Base-by-base conservation (phyloP, 1,140 invertebrate species). In the Galleria mellonella region DNA sequence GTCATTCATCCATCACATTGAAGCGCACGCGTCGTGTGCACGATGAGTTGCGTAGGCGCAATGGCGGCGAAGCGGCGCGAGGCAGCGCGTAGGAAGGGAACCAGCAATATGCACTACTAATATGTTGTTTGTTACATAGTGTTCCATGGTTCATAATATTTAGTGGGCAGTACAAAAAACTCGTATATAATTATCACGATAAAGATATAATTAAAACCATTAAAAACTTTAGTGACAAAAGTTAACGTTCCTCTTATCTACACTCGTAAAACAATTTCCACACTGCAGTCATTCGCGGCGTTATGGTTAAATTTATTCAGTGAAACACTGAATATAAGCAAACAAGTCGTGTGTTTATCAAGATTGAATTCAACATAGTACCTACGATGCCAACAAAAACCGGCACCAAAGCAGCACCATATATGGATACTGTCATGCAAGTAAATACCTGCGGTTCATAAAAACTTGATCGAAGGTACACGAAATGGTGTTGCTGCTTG, bases 401-500 rank as follows among this genome's bases (percentile, higher is more conserved):
- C 70, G 38, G 76, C 54, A 59, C 43, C 43, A 51, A 50, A 62
- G 38, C 44, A 41, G 47, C 53, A 29, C 76, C 74, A 62, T 75
- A 50, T 78, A 72, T 37, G 65, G 72, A 35, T 58, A 66, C 57
- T 68, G 60, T 72, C 73, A 66, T 64, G 62, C 64, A 72, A 69
- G 58, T 75, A 61, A 51, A 70, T 63, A 72, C 75, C 72, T 76
- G 66, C 62, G 57, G 72, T 73, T 56, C 43, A 61, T 63, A 82
- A 82, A 83, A 78, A 82, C 58, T 78, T 75, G 76, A 71, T 73
- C 69, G 48, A 55, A 62, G 55, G 43, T 59, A 68, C 64, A 74
- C 72, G 61, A 77, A 83, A 74, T 58, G 53, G n/a, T 45, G 68
- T 17, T n/a, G 38, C 45, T 11, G 37, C 51, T 54, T 38, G 51